Base-by-base conservation (phyloP, 2,888 invertebrate species). In the Stenolophus ochropezus region DNA sequence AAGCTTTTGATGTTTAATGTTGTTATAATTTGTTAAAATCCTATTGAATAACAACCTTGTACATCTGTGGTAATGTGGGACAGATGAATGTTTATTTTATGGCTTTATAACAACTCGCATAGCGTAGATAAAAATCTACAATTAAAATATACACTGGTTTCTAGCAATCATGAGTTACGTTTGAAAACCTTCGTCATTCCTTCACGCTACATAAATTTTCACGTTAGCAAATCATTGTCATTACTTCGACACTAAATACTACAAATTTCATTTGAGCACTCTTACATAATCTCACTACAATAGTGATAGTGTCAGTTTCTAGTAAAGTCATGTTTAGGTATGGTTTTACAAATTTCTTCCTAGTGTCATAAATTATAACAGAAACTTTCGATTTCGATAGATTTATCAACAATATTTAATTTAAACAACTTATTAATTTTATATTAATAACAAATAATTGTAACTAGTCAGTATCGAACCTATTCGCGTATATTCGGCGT, bases 21-120 rank as follows among this genome's bases (percentile, higher is more conserved):
- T 33, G 1, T 1, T 33, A 42, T 42, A 42, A 42, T 42, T 42
- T 42, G 33, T 42, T 42, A 42, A 42, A 42, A 42, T 42, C 4
- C 6, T 42, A 11, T 42, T 25, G 25, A 23, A 25, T n/a, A 61
- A 21, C 8, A 69, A 69, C 65, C 65, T 69, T 69, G 65, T 69
- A 6, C 65, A 69, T 69, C 65, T 69, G 42, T 33, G 8, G 65
- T 33, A 69, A 69, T 69, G 14, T 69, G 14, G 65, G 65, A 33
- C 65, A 69, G 18, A 69, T 69, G 5, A 69, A 33, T 33, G 33
- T 69, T 69, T 69, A 69, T 69, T 69, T 69, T 69, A 69, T 69
- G 18, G 27, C 65, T 18, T 4, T 69, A 27, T 69, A 69, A 61
- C 61, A 25, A 25, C 25, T 21, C 5, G 27, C 33, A 65, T 65